Percentiles rank a stretch among this genome's conserved stretches.
phyloP scores from a whole-genome alignment of 2,797 vertebrate genomes.

The Ammospiza maritima region DNA sequence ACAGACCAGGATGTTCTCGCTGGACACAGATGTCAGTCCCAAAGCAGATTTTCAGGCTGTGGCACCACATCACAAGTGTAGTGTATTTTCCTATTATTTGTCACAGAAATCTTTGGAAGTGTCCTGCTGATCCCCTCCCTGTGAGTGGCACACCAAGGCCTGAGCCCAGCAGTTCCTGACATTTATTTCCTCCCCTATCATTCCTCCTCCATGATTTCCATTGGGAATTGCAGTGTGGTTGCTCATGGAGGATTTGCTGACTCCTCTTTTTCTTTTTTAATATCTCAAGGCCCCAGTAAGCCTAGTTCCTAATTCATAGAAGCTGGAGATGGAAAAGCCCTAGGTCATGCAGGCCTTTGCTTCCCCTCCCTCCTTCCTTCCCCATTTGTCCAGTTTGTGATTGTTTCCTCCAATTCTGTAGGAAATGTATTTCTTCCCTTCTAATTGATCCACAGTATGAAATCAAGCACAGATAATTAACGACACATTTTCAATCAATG shows the following conservation, averaged over 20 bases:
- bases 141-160: not conserved
- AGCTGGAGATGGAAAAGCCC: not conserved
- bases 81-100: not conserved
- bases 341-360: not conserved
- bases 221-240: not conserved
- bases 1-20: no score
- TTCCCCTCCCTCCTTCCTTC: not conserved
- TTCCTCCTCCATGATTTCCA: not conserved
- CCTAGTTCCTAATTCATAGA: constrained; percentile 13
- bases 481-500: constrained; percentile 53
- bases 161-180: not conserved
- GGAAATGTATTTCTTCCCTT: not conserved
- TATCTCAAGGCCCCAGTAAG: constrained; percentile 25
- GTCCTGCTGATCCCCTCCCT: not conserved
- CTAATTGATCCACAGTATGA: constrained; percentile 65
- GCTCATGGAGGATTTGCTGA: constrained; percentile 1
- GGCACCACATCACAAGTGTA: rapidly evolving
- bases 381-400: not conserved
- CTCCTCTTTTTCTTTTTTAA: not conserved
- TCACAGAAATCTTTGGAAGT: not conserved
- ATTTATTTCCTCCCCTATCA: not conserved
- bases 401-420: not conserved
- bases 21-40: not conserved
- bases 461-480: constrained; percentile 70
- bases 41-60: not conserved